phyloP scores from a whole-genome alignment of 2,113 vertebrate genomes.

The Anhinga anhinga region DNA sequence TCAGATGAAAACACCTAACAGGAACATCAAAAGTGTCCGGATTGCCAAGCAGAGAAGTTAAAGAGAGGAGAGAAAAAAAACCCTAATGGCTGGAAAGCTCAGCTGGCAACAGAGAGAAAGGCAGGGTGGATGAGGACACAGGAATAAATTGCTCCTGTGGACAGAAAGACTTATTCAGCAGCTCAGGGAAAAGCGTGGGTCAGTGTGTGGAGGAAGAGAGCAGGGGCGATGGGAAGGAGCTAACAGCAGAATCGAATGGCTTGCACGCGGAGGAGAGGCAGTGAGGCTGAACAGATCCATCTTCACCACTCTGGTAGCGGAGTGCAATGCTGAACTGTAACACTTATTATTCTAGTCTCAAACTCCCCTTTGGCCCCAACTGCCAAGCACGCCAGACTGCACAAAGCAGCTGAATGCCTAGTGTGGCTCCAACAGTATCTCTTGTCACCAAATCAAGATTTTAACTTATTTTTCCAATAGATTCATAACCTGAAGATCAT shows the following conservation, averaged over 20 bases:
- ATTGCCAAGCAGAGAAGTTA: neutral
- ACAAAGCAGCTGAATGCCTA: neutral
- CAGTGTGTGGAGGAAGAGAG: neutral
- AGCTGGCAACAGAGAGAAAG: neutral
- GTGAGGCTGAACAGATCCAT: neutral
- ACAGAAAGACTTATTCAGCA: neutral
- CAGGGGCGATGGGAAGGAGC: neutral
- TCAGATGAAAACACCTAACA: neutral
- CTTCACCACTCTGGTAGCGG: neutral
- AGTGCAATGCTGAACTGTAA: neutral
- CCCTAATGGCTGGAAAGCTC: neutral
- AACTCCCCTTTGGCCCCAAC: neutral
- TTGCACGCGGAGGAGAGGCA: rapidly evolving
- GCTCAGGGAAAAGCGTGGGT: neutral
- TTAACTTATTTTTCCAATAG: neutral
- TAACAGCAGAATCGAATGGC: neutral
- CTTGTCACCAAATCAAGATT: neutral
- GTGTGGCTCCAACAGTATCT: neutral
- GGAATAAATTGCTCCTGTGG: neutral
- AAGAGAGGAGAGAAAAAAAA: neutral
- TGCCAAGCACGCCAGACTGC: neutral
- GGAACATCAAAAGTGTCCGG: neutral
- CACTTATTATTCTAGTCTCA: neutral
- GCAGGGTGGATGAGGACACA: neutral
- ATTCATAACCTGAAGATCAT: neutral